Percentiles rank a stretch among this genome's conserved stretches.
phyloP scores from a whole-genome alignment of 2,888 invertebrate genomes.

The Aporophyla nigra region DNA sequence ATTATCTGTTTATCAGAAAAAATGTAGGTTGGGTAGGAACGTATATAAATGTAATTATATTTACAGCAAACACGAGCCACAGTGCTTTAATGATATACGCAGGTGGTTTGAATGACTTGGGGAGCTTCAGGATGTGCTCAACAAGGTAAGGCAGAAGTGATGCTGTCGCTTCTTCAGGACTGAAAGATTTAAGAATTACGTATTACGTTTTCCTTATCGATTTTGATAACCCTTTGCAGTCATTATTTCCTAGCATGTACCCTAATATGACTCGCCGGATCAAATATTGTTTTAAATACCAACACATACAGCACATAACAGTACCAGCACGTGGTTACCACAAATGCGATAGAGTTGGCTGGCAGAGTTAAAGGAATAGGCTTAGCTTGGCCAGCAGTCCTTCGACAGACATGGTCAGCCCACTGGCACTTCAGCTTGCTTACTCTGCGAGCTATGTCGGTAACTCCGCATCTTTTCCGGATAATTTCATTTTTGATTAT shows the following conservation, averaged over 20 bases:
- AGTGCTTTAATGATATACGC: conserved; percentile 85
- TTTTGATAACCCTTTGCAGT: neutral
- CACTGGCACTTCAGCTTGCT: no score
- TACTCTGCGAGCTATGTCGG: no score
- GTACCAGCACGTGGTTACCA: no score
- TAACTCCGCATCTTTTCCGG: no score
- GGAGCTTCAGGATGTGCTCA: conserved; percentile 80
- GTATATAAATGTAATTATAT: conserved; percentile 43
- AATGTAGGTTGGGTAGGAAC: neutral
- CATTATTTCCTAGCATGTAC: neutral
- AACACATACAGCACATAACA: no score
- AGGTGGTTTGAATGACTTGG: conserved; percentile 78
- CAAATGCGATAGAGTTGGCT: neutral
- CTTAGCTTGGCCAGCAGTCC: no score
- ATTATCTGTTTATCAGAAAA: neutral
- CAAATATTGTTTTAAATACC: neutral
- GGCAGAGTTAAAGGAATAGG: neutral
- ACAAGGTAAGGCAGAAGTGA: conserved; percentile 82
- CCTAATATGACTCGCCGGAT: neutral
- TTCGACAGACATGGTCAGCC: no score
- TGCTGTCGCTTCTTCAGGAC: conserved; percentile 84
- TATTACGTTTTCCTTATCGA: neutral
- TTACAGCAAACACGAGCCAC: conserved; percentile 88
- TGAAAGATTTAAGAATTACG: conserved; percentile 57
- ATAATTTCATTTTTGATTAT: no score